Base-by-base conservation (phyloP, 2,888 invertebrate genomes). In the Troides oblongomaculatus region DNA sequence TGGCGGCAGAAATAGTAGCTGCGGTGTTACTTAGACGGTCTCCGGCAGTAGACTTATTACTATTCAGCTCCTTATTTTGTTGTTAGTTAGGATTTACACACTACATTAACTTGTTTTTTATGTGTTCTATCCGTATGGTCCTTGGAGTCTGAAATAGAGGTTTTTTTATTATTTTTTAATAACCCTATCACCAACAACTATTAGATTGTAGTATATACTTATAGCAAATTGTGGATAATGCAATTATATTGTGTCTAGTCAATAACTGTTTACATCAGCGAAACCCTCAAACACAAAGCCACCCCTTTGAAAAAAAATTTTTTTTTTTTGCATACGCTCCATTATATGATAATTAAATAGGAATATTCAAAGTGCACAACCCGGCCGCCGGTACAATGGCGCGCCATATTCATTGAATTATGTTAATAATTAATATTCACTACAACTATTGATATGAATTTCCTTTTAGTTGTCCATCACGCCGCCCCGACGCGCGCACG, bases 401-500 rank as follows among this genome's bases (percentile, higher is more conserved):
- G 78, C 74, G 63, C n/a, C 82, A 81, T 81, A 82, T 81, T 83
- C 77, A 69, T 69, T 76, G 76, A 77, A 79, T 82, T 83, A 83
- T 77, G 77, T 77, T 83, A 80, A 83, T 86, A 89, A 90, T 90
- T 89, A 90, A 89, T 90, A 90, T 90, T 88, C 88, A 30, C 30
- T 30, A 89, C 85, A 80, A 78, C 81, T 81, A 83, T 87, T 82
- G 81, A 86, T 82, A 82, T 82, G 82, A 84, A 81, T 83, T 85
- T 85, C 85, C 85, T 85, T 88, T 91, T 85, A 88, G 79, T 77
- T 85, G 90, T 90, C 91, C 88, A 84, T 91, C 91, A 91, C 78
- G 72, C 74, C 63, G 74, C 80, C 83, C 82, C 53, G 6, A 6
- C n/a, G 17, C 53, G 53, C 30, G 30, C 30, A 30, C 30, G 30